Evolutionary conservation across 2,113 vertebrate species (phyloP).

Genomic region (Chauna torquata): DNA sequence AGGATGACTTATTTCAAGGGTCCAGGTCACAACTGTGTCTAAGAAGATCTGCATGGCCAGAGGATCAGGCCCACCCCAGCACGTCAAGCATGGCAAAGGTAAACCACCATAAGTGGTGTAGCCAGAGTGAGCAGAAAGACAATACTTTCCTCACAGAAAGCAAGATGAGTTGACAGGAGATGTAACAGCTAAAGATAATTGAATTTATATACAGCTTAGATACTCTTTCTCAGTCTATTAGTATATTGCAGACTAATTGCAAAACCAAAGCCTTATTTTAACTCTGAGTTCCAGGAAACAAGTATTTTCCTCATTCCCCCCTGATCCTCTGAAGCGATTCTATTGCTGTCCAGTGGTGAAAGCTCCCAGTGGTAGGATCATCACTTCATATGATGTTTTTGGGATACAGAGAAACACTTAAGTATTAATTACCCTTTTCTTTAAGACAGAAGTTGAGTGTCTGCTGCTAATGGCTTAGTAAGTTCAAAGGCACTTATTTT

Average conservation of each 20-base stretch:
- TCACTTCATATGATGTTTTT: background rate
- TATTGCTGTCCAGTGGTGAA: background rate
- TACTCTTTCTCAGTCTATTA: background rate
- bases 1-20: background rate
- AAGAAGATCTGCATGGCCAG: background rate
- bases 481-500: slow-evolving; percentile 47
- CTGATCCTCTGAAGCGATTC: background rate
- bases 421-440: slow-evolving; percentile 53
- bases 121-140: background rate
- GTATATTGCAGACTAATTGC: background rate
- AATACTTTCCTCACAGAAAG: background rate
- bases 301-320: background rate
- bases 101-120: background rate
- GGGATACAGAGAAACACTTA: slow-evolving; percentile 30
- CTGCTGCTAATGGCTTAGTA: slow-evolving; percentile 55
- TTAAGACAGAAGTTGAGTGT: background rate
- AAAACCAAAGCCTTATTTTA: slow-evolving; percentile 9
- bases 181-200: background rate
- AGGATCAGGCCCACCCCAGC: background rate
- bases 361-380: slow-evolving; percentile 26
- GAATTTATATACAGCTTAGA: background rate
- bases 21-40: background rate
- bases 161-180: background rate
- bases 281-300: background rate
- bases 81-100: background rate